Evolutionary conservation across 2,113 vertebrate genomes (phyloP).

Genomic region (Paradisaea rubra): DNA sequence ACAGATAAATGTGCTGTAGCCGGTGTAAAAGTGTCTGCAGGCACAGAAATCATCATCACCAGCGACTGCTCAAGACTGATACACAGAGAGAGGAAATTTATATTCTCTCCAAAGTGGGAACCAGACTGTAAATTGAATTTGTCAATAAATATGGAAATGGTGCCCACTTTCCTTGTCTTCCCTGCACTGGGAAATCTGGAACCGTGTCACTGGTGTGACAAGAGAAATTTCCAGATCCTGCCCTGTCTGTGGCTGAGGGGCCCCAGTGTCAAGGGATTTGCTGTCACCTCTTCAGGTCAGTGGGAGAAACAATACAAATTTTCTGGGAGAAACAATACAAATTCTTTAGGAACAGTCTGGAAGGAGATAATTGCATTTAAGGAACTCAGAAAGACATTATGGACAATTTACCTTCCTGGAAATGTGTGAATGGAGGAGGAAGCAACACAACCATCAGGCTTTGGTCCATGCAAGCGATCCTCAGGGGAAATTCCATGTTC

Average conservation of each 20-base stretch:
- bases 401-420: background rate
- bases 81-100: background rate
- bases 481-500: background rate
- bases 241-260: background rate
- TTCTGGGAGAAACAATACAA: background rate
- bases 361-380: background rate
- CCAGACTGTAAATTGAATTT: slow-evolving; percentile 48
- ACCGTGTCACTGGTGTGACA: background rate
- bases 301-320: background rate
- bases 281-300: background rate
- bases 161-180: background rate
- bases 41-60: slow-evolving; percentile 11
- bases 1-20: background rate
- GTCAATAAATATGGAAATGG: slow-evolving; percentile 62
- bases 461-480: background rate
- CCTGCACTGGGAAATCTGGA: background rate
- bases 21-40: slow-evolving; percentile 5
- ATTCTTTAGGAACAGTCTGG: background rate
- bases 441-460: background rate
- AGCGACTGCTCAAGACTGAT: slow-evolving; percentile 30
- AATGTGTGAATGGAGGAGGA: background rate
- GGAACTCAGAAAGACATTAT: background rate
- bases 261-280: background rate
- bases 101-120: background rate
- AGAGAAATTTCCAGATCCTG: background rate